A percentile compares a stretch with the other conserved stretches of the same genome.
These are phyloP conservation scores for Rhinophrynus dorsalis DNA, from an alignment of 2,797 vertebrate genomes.

Conservation along the genomic window DNA sequence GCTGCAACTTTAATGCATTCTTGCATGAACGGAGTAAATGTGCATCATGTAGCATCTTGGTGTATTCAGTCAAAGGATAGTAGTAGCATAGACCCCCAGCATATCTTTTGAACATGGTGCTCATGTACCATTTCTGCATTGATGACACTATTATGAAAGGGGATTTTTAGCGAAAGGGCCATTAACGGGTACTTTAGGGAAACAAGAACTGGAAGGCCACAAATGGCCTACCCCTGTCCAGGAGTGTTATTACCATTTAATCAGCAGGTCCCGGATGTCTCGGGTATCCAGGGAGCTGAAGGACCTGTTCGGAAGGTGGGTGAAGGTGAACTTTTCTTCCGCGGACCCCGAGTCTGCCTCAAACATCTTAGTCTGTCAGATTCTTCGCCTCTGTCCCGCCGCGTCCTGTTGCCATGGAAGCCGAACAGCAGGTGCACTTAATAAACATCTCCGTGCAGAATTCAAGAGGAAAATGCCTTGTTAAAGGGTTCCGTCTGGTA, in stretches of 20 bases:
- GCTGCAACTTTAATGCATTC: too few relatives aligned
- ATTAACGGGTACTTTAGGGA: too few relatives aligned
- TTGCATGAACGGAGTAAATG: too few relatives aligned
- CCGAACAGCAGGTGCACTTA: not conserved
- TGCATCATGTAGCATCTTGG: too few relatives aligned
- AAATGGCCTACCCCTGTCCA: too few relatives aligned
- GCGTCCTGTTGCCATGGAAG: conserved; percentile 18
- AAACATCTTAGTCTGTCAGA: conserved; percentile 53
- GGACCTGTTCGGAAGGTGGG: conserved; percentile 58
- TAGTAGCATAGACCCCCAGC: too few relatives aligned
- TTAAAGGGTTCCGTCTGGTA: conserved; percentile 1
- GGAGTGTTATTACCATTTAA: conserved; percentile 76
- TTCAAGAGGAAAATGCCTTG: not conserved
- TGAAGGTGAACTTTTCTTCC: conserved; percentile 53
- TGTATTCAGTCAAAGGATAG: too few relatives aligned
- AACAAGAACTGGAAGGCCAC: too few relatives aligned
- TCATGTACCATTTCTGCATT: too few relatives aligned
- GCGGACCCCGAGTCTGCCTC: not conserved
- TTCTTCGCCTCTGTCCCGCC: not conserved
- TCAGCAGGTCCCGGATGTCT: conserved; percentile 56
- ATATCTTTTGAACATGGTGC: too few relatives aligned
- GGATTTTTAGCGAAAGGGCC: too few relatives aligned
- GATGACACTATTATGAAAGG: too few relatives aligned
- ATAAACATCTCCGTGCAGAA: not conserved
- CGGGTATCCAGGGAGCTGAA: conserved; percentile 57